A percentile compares a stretch with the other conserved stretches of the same genome.
phyloP scores from a whole-genome alignment of 2,888 invertebrate species.

The Herminia tarsipennalis region DNA sequence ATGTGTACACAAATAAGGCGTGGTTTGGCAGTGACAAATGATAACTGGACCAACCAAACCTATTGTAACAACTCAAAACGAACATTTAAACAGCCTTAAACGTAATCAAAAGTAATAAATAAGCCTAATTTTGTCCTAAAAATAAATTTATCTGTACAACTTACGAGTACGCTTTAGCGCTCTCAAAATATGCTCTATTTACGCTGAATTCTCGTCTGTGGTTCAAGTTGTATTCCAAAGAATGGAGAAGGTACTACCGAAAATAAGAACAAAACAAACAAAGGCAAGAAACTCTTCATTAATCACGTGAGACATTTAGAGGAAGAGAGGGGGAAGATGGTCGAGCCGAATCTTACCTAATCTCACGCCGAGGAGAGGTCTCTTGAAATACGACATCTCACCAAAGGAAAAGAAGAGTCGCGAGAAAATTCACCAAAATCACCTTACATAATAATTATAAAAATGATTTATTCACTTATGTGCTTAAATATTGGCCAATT shows the following conservation, averaged over 20 bases:
- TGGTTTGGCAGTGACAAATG: slow-evolving; percentile 27
- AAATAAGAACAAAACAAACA: too few species aligned
- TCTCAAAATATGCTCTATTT: slow-evolving; percentile 4
- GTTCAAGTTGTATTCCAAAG: slow-evolving; percentile 14
- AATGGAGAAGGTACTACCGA: slow-evolving; percentile 1
- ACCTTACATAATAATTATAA: too few species aligned
- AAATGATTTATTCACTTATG: too few species aligned
- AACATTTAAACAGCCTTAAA: slow-evolving; percentile 19
- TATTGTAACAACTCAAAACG: slow-evolving; percentile 13
- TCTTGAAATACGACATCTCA: too few species aligned
- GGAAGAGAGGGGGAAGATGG: too few species aligned
- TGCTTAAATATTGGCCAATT: too few species aligned
- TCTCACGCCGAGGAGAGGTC: too few species aligned
- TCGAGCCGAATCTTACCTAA: too few species aligned
- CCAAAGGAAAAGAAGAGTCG: too few species aligned
- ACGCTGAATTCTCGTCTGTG: slow-evolving; percentile 12
- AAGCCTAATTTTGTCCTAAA: not conserved
- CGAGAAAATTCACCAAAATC: too few species aligned
- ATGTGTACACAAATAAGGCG: slow-evolving; percentile 28
- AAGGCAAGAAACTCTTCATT: too few species aligned
- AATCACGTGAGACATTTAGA: too few species aligned
- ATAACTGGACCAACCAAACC: slow-evolving; percentile 20
- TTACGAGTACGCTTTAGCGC: not conserved
- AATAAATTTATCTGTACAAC: not conserved
- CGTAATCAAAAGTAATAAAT: slow-evolving; percentile 1